Conservation (phyloP, 2,888 invertebrate genomes). For the Hemicrepidius hirtus region DNA sequence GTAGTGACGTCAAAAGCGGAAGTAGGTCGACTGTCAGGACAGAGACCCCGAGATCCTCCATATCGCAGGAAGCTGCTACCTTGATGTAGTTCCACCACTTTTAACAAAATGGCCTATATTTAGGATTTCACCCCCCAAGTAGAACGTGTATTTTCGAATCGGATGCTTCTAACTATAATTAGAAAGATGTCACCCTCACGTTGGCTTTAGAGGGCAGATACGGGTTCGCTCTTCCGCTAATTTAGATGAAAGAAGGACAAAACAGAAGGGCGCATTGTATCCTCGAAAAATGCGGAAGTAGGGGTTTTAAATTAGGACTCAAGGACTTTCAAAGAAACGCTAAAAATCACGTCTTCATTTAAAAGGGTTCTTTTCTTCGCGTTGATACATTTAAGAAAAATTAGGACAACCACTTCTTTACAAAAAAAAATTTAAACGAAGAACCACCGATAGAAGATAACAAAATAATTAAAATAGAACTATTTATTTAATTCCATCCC, state of each 20-base stretch:
- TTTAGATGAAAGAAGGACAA: constrained; percentile 11
- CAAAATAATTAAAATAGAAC: constrained; percentile 16
- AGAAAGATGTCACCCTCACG: constrained; percentile 34
- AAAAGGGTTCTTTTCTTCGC: background rate
- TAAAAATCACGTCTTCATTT: background rate
- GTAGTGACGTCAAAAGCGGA: constrained; percentile 57
- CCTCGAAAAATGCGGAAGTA: constrained; percentile 16
- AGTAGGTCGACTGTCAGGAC: constrained; percentile 58
- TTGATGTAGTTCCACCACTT: constrained; percentile 36
- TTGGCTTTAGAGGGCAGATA: constrained; percentile 16
- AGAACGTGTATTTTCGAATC: constrained; percentile 25
- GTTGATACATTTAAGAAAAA: too few species aligned
- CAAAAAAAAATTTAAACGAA: too few species aligned
- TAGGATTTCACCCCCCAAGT: constrained; percentile 26
- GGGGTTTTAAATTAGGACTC: constrained; percentile 20
- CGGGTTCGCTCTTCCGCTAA: constrained; percentile 24
- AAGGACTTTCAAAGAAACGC: background rate
- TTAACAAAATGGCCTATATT: constrained; percentile 42
- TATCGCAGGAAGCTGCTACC: constrained; percentile 44
- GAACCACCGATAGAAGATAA: background rate
- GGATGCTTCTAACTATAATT: constrained; percentile 35
- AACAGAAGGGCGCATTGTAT: constrained; percentile 19
- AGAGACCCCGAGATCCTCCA: constrained; percentile 57
- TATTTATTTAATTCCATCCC: constrained; percentile 8
- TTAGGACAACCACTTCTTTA: too few species aligned